phyloP scores from a whole-genome alignment of 2,797 vertebrate genomes.

The Pseudochirops corinnae region DNA sequence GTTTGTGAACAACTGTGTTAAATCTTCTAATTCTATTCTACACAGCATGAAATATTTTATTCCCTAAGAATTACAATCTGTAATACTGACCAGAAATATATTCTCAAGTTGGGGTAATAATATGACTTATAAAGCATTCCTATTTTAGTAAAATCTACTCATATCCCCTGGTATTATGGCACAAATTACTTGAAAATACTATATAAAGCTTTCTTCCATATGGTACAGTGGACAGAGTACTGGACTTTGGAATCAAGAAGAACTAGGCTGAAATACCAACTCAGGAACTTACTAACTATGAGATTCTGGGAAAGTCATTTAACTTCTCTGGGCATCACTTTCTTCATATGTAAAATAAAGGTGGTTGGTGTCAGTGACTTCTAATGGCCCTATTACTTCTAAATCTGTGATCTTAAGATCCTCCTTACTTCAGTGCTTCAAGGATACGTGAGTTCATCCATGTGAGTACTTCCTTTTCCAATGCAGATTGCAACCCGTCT shows the following conservation, averaged over 20 bases:
- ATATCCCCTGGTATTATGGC: slow-evolving; percentile 44
- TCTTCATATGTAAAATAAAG: not conserved
- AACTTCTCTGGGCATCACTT: not conserved
- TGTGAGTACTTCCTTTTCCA: not conserved
- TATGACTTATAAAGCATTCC: slow-evolving; percentile 50
- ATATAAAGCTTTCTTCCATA: not conserved
- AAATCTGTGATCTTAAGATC: not conserved
- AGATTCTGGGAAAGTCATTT: not conserved
- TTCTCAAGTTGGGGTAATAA: slow-evolving; percentile 32
- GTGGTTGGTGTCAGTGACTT: not conserved
- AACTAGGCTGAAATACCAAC: not conserved
- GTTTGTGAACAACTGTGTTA: slow-evolving; percentile 29
- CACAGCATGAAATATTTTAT: slow-evolving; percentile 24
- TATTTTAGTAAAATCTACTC: slow-evolving; percentile 60
- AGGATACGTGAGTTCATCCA: not conserved
- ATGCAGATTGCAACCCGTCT: not conserved
- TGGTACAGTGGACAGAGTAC: not conserved
- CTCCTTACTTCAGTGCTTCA: not conserved
- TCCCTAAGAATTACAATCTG: slow-evolving; percentile 37
- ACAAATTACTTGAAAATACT: slow-evolving; percentile 69
- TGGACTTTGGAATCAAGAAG: not conserved
- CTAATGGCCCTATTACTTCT: not conserved
- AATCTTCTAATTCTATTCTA: slow-evolving; percentile 3
- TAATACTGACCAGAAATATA: slow-evolving; percentile 30
- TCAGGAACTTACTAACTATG: not conserved